Conservation (phyloP, 2,113 vertebrate species). For the Enhydra lutris region DNA sequence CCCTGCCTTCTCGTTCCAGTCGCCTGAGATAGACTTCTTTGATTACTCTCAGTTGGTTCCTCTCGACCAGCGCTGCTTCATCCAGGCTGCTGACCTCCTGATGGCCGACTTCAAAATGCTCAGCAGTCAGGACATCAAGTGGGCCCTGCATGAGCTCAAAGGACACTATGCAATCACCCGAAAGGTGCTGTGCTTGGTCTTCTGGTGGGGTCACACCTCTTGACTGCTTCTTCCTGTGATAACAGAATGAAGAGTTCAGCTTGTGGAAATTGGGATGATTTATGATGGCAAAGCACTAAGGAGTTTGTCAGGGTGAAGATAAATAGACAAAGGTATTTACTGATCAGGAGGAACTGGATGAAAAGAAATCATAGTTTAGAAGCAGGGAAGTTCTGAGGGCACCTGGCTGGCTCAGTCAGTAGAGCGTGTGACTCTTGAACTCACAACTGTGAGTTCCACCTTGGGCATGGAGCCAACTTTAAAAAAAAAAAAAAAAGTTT, state of each 20-base stretch:
- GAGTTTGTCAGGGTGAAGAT: not conserved
- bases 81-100: slow-evolving; percentile 95
- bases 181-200: slow-evolving; percentile 84
- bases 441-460: not conserved
- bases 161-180: slow-evolving; percentile 99
- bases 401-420: not conserved
- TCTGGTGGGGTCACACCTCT: not conserved
- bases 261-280: not conserved
- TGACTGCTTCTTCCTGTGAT: not conserved
- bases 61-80: slow-evolving; percentile 88
- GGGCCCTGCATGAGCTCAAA: slow-evolving; percentile 95
- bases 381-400: not conserved
- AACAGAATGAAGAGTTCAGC: not conserved
- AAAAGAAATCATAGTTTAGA: slow-evolving; percentile 5
- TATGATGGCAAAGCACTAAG: not conserved
- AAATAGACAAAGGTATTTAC: not conserved
- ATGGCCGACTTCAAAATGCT: slow-evolving; percentile 98
- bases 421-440: not conserved
- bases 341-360: not conserved
- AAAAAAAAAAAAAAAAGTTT: not conserved
- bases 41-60: slow-evolving; percentile 88
- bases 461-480: not conserved
- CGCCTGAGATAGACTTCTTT: slow-evolving; percentile 92
- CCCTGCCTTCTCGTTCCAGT: slow-evolving; percentile 67
- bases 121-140: slow-evolving; percentile 97